Conservation (phyloP, 1,140 invertebrate genomes). For the Papilio polyxenes region DNA sequence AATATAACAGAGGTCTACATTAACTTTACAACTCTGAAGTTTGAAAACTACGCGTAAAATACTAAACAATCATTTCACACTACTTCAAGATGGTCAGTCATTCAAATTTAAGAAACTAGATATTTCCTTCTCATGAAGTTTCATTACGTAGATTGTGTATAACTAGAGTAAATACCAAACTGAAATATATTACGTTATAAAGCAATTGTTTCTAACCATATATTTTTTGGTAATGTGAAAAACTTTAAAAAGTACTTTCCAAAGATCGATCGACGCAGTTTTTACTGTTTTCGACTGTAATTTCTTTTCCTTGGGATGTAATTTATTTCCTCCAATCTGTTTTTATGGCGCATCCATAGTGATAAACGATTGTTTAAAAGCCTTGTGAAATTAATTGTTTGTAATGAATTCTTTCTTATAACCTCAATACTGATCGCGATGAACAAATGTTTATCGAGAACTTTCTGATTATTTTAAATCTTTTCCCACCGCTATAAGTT, state of each 20-base stretch:
- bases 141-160: too few relatives aligned
- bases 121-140: too few relatives aligned
- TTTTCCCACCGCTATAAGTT: background rate
- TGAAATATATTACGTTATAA: background rate
- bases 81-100: background rate
- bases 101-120: too few relatives aligned
- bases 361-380: slow-evolving; percentile 9
- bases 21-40: background rate
- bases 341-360: slow-evolving; percentile 4
- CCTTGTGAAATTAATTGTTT: background rate
- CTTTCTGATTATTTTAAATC: background rate
- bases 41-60: background rate
- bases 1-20: background rate
- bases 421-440: background rate
- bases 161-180: too few relatives aligned
- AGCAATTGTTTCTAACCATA: background rate
- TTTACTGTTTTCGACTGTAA: slow-evolving; percentile 1
- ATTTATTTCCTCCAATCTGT: slow-evolving; percentile 25
- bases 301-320: slow-evolving; percentile 7
- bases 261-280: background rate
- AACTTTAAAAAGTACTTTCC: background rate
- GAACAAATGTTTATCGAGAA: background rate
- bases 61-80: background rate
- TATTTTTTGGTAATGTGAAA: slow-evolving; percentile 8
- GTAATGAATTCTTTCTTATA: slow-evolving; percentile 1